Evolutionary conservation across 2,888 invertebrate genomes (phyloP).

Genomic region (Celastrina argiolus): DNA sequence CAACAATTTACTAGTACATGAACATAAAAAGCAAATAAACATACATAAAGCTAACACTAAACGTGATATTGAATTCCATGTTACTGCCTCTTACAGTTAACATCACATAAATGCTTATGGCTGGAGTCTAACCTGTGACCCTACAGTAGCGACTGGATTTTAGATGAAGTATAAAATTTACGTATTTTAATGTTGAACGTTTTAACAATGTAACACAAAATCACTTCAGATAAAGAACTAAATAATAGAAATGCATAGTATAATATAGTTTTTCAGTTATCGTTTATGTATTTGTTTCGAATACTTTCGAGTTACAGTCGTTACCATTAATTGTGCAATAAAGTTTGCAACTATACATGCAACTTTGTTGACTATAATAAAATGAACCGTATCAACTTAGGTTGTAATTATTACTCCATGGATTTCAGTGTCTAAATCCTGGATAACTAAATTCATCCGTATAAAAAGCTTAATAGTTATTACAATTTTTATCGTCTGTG

Average conservation of each 20-base stretch:
- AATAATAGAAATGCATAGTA: too few species aligned
- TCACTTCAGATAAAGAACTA: neutral
- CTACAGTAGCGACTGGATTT: neutral
- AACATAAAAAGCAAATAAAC: slow-evolving; percentile 7
- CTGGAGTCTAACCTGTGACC: slow-evolving; percentile 19
- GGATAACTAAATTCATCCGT: neutral
- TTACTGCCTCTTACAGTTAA: neutral
- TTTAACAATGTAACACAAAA: neutral
- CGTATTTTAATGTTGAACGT: neutral
- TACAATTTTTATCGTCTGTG: neutral
- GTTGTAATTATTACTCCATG: neutral
- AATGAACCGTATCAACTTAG: neutral
- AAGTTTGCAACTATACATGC: too few species aligned
- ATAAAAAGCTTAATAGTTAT: neutral
- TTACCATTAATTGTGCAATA: too few species aligned
- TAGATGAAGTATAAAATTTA: slow-evolving; percentile 1
- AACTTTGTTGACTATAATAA: neutral
- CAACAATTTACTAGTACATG: neutral
- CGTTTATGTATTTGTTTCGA: too few species aligned
- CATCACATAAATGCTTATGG: slow-evolving; percentile 16
- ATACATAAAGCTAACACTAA: neutral
- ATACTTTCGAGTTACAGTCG: too few species aligned
- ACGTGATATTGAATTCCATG: slow-evolving; percentile 8
- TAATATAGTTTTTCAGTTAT: too few species aligned
- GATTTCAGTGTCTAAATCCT: neutral